A percentile compares a stretch with the other conserved stretches of the same genome.
Conservation (phyloP, 2,113 vertebrate genomes). For the Neolamprologus longior region DNA sequence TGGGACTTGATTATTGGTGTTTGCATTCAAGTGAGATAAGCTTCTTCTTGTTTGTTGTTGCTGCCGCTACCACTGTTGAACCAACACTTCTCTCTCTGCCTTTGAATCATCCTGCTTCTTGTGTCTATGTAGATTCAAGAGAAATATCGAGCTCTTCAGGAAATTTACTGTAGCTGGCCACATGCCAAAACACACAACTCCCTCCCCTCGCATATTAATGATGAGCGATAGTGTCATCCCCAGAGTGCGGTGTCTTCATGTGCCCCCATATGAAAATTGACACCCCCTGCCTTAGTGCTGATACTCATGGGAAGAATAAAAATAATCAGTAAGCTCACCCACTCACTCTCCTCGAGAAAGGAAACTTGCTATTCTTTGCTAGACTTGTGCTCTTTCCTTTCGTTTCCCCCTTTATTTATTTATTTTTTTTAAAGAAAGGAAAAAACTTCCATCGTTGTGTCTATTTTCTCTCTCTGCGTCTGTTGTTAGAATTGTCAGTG, state of each 20-base stretch:
- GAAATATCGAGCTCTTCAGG: background rate
- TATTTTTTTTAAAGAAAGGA: background rate
- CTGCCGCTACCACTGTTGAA: background rate
- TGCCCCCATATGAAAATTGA: constrained; percentile 13
- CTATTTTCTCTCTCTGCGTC: background rate
- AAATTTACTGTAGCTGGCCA: background rate
- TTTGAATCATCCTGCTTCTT: background rate
- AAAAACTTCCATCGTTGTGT: background rate
- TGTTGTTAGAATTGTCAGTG: constrained; percentile 17
- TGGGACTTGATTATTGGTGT: constrained; percentile 21
- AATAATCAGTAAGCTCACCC: constrained; percentile 36
- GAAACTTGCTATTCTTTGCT: constrained; percentile 12
- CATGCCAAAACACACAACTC: background rate
- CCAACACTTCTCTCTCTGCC: background rate
- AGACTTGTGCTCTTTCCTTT: background rate
- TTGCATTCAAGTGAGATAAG: background rate
- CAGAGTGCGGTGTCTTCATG: background rate
- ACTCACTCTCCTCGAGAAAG: constrained; percentile 3
- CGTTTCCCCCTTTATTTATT: background rate
- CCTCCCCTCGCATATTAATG: background rate
- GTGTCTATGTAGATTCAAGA: background rate
- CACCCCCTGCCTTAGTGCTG: background rate
- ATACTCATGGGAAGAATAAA: constrained; percentile 18
- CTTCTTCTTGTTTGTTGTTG: background rate
- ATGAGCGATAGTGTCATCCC: constrained; percentile 2